Base-by-base conservation (phyloP, 2,113 vertebrate genomes). In the Solenodon paradoxus region DNA sequence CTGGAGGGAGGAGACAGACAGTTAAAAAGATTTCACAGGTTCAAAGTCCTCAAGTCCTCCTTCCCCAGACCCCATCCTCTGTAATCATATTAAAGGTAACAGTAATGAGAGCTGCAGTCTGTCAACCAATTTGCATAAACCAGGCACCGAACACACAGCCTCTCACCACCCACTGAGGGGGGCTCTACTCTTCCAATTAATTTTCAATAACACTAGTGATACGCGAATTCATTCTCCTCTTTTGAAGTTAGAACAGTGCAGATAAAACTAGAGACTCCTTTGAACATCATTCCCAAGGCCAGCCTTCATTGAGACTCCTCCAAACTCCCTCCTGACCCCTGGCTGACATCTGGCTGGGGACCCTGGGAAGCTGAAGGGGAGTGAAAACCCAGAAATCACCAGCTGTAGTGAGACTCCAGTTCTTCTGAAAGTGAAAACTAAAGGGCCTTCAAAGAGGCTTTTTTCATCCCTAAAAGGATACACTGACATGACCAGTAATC, bases 1-100 rank as follows among this genome's bases (percentile, higher is more conserved):
- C 99, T 99, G 98, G 10, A 94, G 69, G 68, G 19, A 87, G 96
- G 66, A 98, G 90, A 96, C 0, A 2, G n/a, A n/a, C 22, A 35
- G 42, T 90, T 80, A 77, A 28, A 64, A 83, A 95, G 55, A 40
- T 5, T 12, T 86, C 86, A 72, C 13, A 20, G 47, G 19, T 11
- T 10, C 7, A 7, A 74, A 22, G 0, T 42, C 69, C 81, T 74
- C 8, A 0, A 40, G 61, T n/a, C 16, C 8, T 45, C 75, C 35
- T 17, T 68, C 47, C 51, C 61, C 42, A n/a, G 35, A 55, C 66
- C 45, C 20, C 26, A 7, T 55, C n/a, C 74, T 94, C 32, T 26
- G 3, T 7, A 49, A 22, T 28, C 55, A 8, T n/a, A 38, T 69
- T 20, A 40, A 59, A 71, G 69, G 84, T 0, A 5, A 88, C 49